phyloP scores from a whole-genome alignment of 2,797 vertebrate species.

The Microctenopoma lineatum region DNA sequence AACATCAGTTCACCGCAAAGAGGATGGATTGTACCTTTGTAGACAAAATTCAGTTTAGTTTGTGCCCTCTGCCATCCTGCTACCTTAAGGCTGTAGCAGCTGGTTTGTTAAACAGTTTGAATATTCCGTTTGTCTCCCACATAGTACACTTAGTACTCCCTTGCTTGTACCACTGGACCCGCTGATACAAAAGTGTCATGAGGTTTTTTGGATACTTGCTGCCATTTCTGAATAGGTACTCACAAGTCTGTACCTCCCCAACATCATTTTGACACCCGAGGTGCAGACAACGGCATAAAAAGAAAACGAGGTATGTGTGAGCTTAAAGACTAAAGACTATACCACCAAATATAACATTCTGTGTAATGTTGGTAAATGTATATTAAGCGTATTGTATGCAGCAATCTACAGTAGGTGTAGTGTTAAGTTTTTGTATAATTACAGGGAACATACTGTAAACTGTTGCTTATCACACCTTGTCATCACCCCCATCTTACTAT shows the following conservation, averaged over 20 bases:
- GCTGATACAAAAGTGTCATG: constrained; percentile 9
- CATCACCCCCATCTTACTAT: constrained; percentile 45
- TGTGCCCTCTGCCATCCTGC: constrained; percentile 15
- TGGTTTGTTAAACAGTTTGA: constrained; percentile 32
- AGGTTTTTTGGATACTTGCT: constrained; percentile 1
- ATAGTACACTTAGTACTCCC: neutral
- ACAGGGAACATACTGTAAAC: constrained; percentile 12
- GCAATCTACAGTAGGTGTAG: neutral
- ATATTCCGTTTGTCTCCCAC: constrained; percentile 42
- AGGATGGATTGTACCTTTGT: constrained; percentile 43
- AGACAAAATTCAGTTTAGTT: constrained; percentile 51
- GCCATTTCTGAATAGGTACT: constrained; percentile 3
- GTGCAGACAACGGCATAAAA: constrained; percentile 13
- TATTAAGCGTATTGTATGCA: neutral
- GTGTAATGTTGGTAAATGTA: neutral
- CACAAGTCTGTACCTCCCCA: neutral
- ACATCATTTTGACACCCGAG: constrained; percentile 14
- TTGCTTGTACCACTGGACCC: constrained; percentile 20
- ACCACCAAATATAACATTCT: neutral
- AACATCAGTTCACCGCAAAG: constrained; percentile 37
- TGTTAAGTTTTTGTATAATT: constrained; percentile 3
- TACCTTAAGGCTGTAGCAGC: constrained; percentile 61
- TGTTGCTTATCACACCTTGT: constrained; percentile 29
- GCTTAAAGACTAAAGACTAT: neutral
- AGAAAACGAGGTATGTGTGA: neutral